phyloP scores from a whole-genome alignment of 2,113 vertebrate species.

The Cichladusa arquata region DNA sequence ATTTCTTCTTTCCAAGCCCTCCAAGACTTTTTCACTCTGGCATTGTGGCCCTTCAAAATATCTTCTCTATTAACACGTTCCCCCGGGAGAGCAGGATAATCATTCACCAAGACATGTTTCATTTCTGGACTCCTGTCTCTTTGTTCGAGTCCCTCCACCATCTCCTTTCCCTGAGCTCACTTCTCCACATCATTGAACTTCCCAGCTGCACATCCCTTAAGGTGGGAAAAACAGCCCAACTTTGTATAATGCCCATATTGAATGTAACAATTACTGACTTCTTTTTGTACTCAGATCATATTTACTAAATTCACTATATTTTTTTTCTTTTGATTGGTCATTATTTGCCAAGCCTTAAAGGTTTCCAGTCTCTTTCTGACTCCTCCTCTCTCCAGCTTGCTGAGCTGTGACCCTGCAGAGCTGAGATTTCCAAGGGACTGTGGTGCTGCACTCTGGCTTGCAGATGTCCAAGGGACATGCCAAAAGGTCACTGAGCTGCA shows the following conservation, averaged over 20 bases:
- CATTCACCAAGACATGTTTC: neutral
- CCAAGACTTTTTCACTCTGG: neutral
- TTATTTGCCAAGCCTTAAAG: neutral
- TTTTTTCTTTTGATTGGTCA: neutral
- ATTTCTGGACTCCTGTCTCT: neutral
- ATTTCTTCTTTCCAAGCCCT: neutral
- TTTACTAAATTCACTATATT: neutral
- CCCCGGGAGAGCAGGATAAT: neutral
- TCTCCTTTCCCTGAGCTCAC: neutral
- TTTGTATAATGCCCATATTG: neutral
- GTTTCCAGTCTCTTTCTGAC: neutral
- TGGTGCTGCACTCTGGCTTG: neutral
- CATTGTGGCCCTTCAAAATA: neutral
- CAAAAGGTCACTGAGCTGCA: neutral
- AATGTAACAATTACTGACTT: neutral
- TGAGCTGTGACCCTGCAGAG: neutral
- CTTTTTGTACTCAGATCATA: neutral
- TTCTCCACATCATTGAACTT: neutral
- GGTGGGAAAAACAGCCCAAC: neutral
- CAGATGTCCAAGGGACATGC: neutral
- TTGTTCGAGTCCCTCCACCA: neutral
- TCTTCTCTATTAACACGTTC: neutral
- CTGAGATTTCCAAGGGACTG: neutral
- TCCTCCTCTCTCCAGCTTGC: neutral
- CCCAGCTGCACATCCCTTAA: neutral